Conservation (phyloP, 2,113 vertebrate species). For the zebrafish (Danio rerio) region GRCz12tu NC_133177.1:45950001-45950500, state of each 20-base stretch:
- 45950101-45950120: slow-evolving; percentile 2
- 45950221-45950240: slow-evolving; percentile 53
- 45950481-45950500: neutral
- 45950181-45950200: slow-evolving; percentile 43
- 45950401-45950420: neutral
- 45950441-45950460: neutral
- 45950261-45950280: slow-evolving; percentile 16
- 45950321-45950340: neutral
- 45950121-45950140: slow-evolving; percentile 38
- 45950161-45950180: slow-evolving; percentile 44
- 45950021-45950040: too few species aligned
- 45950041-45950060: too few species aligned
- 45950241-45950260: slow-evolving; percentile 18
- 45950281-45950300: neutral
- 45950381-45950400: neutral
- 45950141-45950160: slow-evolving; percentile 46
- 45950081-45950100: neutral
- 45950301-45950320: slow-evolving; percentile 5
- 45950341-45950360: neutral
- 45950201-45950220: slow-evolving; percentile 18
- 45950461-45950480: neutral
- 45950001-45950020: too few species aligned
- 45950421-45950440: neutral
- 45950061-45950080: neutral
- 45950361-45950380: neutral